These are phyloP conservation scores for Phengaris alcon DNA, from an alignment of 2,888 invertebrate genomes.

Conservation along the genomic window DNA sequence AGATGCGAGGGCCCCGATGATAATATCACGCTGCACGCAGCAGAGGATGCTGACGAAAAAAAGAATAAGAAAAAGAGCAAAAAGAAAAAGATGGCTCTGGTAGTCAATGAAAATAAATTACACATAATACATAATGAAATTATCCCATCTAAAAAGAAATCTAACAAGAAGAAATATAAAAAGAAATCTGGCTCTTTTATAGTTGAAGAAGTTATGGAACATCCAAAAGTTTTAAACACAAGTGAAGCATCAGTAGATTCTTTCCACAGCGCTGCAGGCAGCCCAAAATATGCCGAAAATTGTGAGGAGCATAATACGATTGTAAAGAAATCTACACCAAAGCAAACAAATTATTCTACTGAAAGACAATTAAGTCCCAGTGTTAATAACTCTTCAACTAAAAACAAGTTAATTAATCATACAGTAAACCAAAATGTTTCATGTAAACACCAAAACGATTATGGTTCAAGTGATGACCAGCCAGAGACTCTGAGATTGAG, in stretches of 20 bases:
- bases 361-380: not conserved
- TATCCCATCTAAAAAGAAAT: conserved; percentile 43
- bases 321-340: not conserved
- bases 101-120: conserved; percentile 41
- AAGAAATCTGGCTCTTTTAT: conserved; percentile 43
- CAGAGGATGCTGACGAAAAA: not conserved
- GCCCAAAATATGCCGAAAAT: conserved; percentile 42
- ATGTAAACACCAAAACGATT: not conserved
- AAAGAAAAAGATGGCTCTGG: conserved; percentile 37
- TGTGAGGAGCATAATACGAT: conserved; percentile 9
- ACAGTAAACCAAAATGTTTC: no score
- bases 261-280: conserved; percentile 66
- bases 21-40: not conserved
- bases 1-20: conserved; percentile 41
- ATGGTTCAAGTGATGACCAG: not conserved
- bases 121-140: conserved; percentile 47
- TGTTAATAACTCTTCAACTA: not conserved
- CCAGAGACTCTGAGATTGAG: not conserved
- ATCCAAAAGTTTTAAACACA: conserved; percentile 42
- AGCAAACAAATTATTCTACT: not conserved
- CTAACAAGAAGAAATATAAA: conserved; percentile 53
- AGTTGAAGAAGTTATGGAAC: conserved; percentile 41
- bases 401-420: not conserved
- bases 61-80: conserved; percentile 33
- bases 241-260: conserved; percentile 57